Conservation (phyloP, 2,797 vertebrate genomes). For the Tenualosa ilisha region DNA sequence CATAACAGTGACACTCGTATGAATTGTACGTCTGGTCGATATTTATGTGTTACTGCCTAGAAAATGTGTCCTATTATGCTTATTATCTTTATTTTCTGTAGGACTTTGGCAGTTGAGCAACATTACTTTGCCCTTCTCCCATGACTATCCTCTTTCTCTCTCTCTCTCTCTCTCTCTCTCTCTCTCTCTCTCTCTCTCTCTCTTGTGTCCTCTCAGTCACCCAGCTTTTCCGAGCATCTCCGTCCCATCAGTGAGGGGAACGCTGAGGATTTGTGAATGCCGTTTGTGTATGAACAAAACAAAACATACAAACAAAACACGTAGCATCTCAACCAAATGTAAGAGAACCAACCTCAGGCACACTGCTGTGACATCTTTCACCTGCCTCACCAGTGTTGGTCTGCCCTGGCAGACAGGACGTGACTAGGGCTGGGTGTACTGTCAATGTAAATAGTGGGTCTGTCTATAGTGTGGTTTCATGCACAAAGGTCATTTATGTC, state of each 20-base stretch:
- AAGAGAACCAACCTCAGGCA: conserved; percentile 35
- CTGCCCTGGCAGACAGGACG: neutral
- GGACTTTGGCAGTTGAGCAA: neutral
- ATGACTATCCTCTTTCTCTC: neutral
- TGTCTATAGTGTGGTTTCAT: neutral
- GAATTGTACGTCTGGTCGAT: neutral
- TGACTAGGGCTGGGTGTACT: neutral
- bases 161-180: neutral
- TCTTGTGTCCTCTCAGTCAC: neutral
- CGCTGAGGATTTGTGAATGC: conserved; percentile 34
- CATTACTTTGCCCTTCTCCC: neutral
- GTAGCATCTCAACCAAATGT: conserved; percentile 44
- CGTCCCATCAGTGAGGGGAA: neutral
- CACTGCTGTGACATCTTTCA: conserved; percentile 42
- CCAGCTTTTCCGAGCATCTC: neutral
- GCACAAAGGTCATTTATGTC: neutral
- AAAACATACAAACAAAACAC: neutral
- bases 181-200: neutral
- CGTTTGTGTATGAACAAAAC: conserved; percentile 32
- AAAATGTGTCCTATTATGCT: neutral
- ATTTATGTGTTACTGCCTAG: neutral
- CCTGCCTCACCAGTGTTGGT: conserved; percentile 31
- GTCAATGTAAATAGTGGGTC: neutral
- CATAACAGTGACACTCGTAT: neutral
- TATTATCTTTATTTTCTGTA: neutral